A percentile compares a stretch with the other conserved stretches of the same genome.
Evolutionary conservation across 2,113 vertebrate species (phyloP).

Genomic region (Balaeniceps rex): DNA sequence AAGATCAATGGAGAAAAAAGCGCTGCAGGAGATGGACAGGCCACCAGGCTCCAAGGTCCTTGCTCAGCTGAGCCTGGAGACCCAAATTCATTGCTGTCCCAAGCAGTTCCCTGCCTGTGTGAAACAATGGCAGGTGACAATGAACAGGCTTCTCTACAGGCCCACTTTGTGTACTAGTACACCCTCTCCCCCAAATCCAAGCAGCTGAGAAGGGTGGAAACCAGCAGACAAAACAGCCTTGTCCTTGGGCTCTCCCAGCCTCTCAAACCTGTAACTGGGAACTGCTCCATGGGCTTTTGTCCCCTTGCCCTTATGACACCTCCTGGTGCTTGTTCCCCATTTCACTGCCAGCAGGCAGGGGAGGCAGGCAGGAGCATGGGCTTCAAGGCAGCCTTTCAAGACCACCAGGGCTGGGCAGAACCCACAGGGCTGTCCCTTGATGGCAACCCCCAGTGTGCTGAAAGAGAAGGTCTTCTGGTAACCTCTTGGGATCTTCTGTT

Average conservation of each 20-base stretch:
- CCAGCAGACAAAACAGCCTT: neutral
- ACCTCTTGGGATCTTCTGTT: neutral
- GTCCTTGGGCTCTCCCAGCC: no score
- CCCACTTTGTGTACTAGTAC: no score
- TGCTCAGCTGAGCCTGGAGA: neutral
- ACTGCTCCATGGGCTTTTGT: neutral
- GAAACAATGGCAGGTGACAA: neutral
- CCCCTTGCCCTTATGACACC: neutral
- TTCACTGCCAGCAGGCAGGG: neutral
- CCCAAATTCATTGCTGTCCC: neutral
- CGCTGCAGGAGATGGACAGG: neutral
- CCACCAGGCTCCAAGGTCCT: fast-evolving
- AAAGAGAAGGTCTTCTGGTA: neutral
- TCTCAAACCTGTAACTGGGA: no score
- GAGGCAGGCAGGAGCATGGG: neutral
- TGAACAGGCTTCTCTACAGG: neutral
- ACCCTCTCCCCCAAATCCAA: neutral
- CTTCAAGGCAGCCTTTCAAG: neutral
- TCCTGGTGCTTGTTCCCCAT: neutral
- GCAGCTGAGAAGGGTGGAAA: neutral
- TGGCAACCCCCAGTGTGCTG: fast-evolving
- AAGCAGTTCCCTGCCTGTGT: neutral
- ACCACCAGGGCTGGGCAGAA: neutral
- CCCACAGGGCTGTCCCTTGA: no score
- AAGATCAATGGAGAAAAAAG: neutral